A percentile compares a stretch with the other conserved stretches of the same genome.
Evolutionary conservation across 2,888 invertebrate species (phyloP).

Genomic region (Eupithecia dodoneata): DNA sequence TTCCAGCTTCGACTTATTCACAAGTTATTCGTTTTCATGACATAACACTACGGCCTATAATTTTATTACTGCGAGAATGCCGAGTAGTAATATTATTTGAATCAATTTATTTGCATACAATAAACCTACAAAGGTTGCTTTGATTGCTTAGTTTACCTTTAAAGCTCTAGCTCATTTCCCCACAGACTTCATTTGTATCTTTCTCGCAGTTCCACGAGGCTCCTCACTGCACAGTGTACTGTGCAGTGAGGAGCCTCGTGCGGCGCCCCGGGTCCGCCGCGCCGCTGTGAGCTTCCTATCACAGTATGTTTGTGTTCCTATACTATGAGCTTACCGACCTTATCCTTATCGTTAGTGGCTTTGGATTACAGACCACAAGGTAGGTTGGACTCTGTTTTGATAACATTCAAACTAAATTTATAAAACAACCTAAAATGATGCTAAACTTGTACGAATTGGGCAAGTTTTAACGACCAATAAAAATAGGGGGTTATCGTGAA

Average conservation of each 20-base stretch:
- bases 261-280: too few species aligned
- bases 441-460: conserved; percentile 13
- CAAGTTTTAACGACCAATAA: conserved; percentile 14
- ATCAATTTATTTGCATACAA: not conserved
- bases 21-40: too few species aligned
- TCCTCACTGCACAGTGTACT: too few species aligned
- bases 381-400: not conserved
- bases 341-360: not conserved
- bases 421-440: not conserved
- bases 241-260: not conserved
- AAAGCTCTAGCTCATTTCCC: not conserved
- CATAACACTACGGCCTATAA: too few species aligned
- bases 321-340: conserved; percentile 5
- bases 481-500: conserved; percentile 14
- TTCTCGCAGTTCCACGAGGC: not conserved
- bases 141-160: not conserved
- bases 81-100: not conserved
- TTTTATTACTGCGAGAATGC: not conserved
- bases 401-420: not conserved
- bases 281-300: not conserved
- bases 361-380: not conserved
- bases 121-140: not conserved
- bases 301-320: conserved; percentile 23
- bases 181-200: not conserved
- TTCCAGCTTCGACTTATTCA: too few species aligned